A percentile compares a stretch with the other conserved stretches of the same genome.
Conservation (phyloP, 2,113 vertebrate genomes). For the Microtus ochrogaster region DNA sequence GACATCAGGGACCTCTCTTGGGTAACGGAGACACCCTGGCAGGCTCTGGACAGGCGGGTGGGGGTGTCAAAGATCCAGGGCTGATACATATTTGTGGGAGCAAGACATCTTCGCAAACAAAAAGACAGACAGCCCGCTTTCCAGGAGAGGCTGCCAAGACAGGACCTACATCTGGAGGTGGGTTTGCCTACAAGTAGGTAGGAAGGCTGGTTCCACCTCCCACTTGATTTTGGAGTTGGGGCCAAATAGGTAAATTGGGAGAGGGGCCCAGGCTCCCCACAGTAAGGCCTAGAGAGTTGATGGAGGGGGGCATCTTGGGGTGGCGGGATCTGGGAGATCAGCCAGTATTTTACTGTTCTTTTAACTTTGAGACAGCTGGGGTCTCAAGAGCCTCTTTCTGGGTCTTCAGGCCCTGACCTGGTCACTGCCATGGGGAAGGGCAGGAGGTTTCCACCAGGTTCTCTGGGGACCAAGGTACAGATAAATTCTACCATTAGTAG, state of each 20-base stretch:
- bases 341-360: background rate
- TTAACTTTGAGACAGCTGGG: background rate
- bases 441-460: background rate
- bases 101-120: background rate
- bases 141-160: background rate
- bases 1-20: conserved; percentile 7
- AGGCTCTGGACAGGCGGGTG: background rate
- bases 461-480: background rate
- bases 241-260: background rate
- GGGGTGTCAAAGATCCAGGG: background rate
- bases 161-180: background rate
- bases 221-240: conserved; percentile 13
- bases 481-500: background rate
- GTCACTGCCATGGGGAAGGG: background rate
- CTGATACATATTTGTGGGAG: background rate
- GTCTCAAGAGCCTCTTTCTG: background rate
- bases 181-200: background rate
- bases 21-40: conserved; percentile 79
- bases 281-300: conserved; percentile 59
- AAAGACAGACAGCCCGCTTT: background rate
- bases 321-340: rapidly evolving
- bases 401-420: background rate
- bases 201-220: background rate
- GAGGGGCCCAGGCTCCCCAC: background rate
- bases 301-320: background rate